Base-by-base conservation (phyloP, 1,140 invertebrate species). In the Drosophila obscura region DNA sequence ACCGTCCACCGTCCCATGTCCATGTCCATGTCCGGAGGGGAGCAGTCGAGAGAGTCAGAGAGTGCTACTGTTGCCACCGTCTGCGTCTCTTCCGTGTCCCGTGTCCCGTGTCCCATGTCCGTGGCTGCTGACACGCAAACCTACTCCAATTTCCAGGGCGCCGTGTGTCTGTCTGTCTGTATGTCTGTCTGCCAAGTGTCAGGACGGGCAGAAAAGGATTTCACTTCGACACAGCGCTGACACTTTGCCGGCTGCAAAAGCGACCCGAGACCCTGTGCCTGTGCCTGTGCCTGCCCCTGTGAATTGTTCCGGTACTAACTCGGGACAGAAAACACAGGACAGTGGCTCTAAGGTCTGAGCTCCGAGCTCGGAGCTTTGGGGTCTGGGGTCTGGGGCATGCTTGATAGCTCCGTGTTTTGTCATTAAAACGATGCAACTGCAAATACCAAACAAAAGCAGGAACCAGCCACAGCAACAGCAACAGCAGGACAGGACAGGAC, bases 141-240 rank as follows among this genome's bases (percentile, higher is more conserved):
- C 82, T 85, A 85, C 82, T 85, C 82, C 74, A 73, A 82, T 85
- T 85, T 87, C 82, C 65, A 87, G 65, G 45, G 64, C 56, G 57
- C 50, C 48, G 63, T 57, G 62, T 77, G 62, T 59, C 73, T 77
- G 51, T 19, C 50, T 16, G 28, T 31, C 50, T 15, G 50, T 28
- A 43, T 65, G 77, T 85, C 78, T 62, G 77, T 77, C 81, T 77
- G 77, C 48, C 77, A 41, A 69, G 58, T 76, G 72, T 57, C 73
- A 73, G 68, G 44, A 50, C 39, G 51, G 59, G 51, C 8, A 43
- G 61, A 57, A 53, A 74, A 59, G 49, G 69, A 78, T 78, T 80
- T 68, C 73, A 65, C 73, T 64, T 56, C 55, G 77, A 57, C 64
- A 67, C 50, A 60, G 61, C 72, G 80, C 81, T 77, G 77, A 80